These are phyloP conservation scores for Cyphomyrus discorhynchus DNA, from an alignment of 2,113 vertebrate genomes.

Conservation along the genomic window DNA sequence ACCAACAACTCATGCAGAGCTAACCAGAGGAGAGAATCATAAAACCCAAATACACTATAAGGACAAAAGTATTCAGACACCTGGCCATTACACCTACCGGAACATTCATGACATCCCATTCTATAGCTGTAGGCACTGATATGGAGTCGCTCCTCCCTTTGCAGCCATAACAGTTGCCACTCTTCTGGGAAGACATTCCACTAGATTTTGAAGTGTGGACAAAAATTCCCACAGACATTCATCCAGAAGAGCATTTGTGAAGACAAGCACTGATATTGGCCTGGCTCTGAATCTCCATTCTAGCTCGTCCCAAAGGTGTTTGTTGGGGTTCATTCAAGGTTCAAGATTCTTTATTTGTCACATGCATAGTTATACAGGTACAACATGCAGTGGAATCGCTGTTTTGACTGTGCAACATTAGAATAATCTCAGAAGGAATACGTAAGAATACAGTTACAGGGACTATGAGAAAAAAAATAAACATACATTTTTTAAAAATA, in stretches of 20 bases:
- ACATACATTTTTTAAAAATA: too few species aligned
- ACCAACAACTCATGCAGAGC: background rate
- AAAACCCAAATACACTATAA: background rate
- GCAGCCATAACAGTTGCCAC: background rate
- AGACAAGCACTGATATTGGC: background rate
- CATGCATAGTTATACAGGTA: too few species aligned
- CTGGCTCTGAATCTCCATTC: background rate
- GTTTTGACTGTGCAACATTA: too few species aligned
- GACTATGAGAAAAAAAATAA: too few species aligned
- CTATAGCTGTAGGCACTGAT: background rate
- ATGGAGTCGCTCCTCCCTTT: background rate
- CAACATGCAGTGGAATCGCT: too few species aligned
- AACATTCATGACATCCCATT: background rate
- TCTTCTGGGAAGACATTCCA: background rate
- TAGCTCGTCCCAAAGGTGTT: background rate
- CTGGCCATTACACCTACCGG: background rate
- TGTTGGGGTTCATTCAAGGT: background rate
- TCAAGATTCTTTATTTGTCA: too few species aligned
- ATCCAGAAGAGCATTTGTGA: background rate
- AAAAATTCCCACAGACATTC: background rate
- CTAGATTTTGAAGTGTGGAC: background rate
- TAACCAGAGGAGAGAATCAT: background rate
- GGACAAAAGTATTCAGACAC: background rate
- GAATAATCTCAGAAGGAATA: too few species aligned
- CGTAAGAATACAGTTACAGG: too few species aligned